A percentile compares a stretch with the other conserved stretches of the same genome.
Evolutionary conservation across 2,888 invertebrate genomes (phyloP).

Genomic region (Oscheius sp.): DNA sequence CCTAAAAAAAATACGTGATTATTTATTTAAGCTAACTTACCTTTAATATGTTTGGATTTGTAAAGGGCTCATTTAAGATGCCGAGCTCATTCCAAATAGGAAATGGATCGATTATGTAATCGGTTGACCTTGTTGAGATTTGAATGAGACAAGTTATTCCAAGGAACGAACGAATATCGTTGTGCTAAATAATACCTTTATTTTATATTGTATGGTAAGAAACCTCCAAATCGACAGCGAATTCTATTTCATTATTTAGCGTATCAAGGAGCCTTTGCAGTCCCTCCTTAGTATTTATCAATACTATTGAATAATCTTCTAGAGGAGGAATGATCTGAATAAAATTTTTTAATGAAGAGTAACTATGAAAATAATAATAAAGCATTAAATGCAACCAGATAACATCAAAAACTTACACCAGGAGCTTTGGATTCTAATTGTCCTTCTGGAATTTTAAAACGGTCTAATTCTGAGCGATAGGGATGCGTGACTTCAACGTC

Average conservation of each 20-base stretch:
- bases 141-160: slow-evolving; percentile 95
- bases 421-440: slow-evolving; percentile 42
- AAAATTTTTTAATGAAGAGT: background rate
- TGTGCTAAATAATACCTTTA: slow-evolving; percentile 76
- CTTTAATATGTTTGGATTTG: slow-evolving; percentile 87
- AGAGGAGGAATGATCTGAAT: too few relatives aligned
- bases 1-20: slow-evolving; percentile 72
- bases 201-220: background rate
- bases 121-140: slow-evolving; percentile 82
- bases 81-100: slow-evolving; percentile 83
- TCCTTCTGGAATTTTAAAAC: slow-evolving; percentile 43
- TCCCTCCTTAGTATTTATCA: slow-evolving; percentile 78
- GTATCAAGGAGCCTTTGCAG: slow-evolving; percentile 79
- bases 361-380: background rate
- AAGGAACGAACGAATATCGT: slow-evolving; percentile 88
- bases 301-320: slow-evolving; percentile 78
- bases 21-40: slow-evolving; percentile 70
- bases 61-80: slow-evolving; percentile 86
- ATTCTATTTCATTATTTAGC: slow-evolving; percentile 78
- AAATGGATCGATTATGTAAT: slow-evolving; percentile 89
- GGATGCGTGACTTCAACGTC: slow-evolving; percentile 51
- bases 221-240: slow-evolving; percentile 84
- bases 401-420: background rate
- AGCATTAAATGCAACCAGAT: background rate
- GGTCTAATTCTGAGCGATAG: slow-evolving; percentile 57